These are phyloP conservation scores for Meiosimyza platycephala DNA, from an alignment of 2,888 invertebrate genomes.

Conservation along the genomic window DNA sequence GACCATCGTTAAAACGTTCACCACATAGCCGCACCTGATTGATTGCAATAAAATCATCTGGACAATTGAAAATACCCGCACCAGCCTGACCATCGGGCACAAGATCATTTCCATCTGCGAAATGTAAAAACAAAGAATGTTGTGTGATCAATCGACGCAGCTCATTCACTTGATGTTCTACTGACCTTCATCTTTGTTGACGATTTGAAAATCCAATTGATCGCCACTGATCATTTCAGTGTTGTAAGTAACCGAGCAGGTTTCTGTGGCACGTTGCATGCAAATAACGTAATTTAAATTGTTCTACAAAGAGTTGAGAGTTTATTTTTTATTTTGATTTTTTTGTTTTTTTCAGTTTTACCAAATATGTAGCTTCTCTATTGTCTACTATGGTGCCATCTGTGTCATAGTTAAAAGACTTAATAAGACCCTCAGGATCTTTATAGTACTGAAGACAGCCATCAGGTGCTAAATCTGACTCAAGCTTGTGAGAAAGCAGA, in stretches of 20 bases:
- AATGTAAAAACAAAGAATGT: slow-evolving; percentile 22
- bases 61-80: slow-evolving; percentile 80
- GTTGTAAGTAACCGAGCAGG: slow-evolving; percentile 76
- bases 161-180: not conserved
- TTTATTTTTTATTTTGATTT: not conserved
- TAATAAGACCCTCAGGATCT: slow-evolving; percentile 72
- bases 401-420: slow-evolving; percentile 79
- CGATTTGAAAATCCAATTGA: slow-evolving; percentile 74
- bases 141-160: not conserved
- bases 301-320: slow-evolving; percentile 69
- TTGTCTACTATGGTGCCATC: slow-evolving; percentile 70
- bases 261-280: slow-evolving; percentile 72
- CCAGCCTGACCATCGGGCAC: slow-evolving; percentile 79
- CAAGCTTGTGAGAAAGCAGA: slow-evolving; percentile 58
- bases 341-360: slow-evolving; percentile 55
- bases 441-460: slow-evolving; percentile 77
- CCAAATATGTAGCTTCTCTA: slow-evolving; percentile 73
- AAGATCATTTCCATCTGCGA: slow-evolving; percentile 72
- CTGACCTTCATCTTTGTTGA: slow-evolving; percentile 76
- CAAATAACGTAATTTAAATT: slow-evolving; percentile 83
- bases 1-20: slow-evolving; percentile 78
- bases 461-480: slow-evolving; percentile 68
- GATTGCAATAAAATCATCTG: slow-evolving; percentile 78
- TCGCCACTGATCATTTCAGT: slow-evolving; percentile 64
- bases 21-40: slow-evolving; percentile 80